A percentile compares a stretch with the other conserved stretches of the same genome.
phyloP scores from a whole-genome alignment of 2,113 vertebrate species.

The Lepus americanus region DNA sequence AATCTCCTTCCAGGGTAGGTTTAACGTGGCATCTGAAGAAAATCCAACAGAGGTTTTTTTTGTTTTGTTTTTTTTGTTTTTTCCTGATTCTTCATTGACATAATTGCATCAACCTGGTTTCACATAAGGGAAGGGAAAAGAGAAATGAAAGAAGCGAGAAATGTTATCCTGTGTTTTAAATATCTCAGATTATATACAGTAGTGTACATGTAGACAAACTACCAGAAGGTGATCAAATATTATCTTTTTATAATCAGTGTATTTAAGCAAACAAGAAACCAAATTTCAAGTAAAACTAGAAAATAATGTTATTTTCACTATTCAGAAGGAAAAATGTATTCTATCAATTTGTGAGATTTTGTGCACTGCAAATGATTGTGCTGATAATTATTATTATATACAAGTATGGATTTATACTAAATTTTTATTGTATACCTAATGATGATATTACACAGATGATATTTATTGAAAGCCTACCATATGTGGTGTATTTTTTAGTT shows the following conservation, averaged over 20 bases:
- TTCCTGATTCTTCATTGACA: not conserved
- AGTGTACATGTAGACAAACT: not conserved
- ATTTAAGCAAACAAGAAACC: not conserved
- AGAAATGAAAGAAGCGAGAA: not conserved
- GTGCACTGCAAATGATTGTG: not conserved
- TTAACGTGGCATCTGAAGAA: not conserved
- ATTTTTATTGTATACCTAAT: not conserved
- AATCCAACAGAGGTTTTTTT: not conserved
- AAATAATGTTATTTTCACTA: not conserved
- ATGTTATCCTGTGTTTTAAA: not conserved
- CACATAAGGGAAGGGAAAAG: not conserved
- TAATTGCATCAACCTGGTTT: not conserved
- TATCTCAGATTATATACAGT: not conserved
- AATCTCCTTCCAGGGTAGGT: not conserved
- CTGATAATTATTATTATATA: not conserved
- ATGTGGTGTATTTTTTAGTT: not conserved
- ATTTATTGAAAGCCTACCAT: not conserved
- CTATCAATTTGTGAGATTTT: not conserved
- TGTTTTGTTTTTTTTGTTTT: not conserved
- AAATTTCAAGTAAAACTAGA: not conserved
- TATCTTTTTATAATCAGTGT: not conserved
- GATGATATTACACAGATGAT: not conserved
- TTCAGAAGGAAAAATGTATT: not conserved
- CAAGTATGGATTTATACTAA: not conserved
- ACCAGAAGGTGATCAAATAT: not conserved